Conservation (phyloP, 2,113 vertebrate species). For the Vombatus ursinus region DNA sequence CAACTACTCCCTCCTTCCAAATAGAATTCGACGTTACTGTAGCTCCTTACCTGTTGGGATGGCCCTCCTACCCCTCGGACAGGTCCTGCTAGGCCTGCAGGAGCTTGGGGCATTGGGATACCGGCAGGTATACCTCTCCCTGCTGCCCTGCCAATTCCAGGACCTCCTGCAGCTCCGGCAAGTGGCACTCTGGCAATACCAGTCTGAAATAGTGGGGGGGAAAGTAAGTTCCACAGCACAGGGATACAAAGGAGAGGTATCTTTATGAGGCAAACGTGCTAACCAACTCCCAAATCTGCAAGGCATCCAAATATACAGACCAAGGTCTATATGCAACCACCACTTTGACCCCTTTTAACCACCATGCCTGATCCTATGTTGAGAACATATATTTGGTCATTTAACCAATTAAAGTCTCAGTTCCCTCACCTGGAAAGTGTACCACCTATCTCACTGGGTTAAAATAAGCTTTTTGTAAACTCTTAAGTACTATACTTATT, state of each 20-base stretch:
- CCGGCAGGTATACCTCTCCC: slow-evolving; percentile 96
- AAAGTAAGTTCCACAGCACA: neutral
- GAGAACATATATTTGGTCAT: neutral
- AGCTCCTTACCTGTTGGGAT: slow-evolving; percentile 92
- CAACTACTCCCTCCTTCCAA: neutral
- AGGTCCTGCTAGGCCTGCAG: slow-evolving; percentile 95
- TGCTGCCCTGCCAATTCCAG: slow-evolving; percentile 95
- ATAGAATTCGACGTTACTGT: rapidly evolving
- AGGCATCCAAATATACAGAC: slow-evolving; percentile 3
- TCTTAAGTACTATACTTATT: neutral
- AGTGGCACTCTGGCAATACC: slow-evolving; percentile 97
- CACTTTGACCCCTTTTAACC: neutral
- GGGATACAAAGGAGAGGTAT: slow-evolving; percentile 16
- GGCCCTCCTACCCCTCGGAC: slow-evolving; percentile 97
- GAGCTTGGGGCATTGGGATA: slow-evolving; percentile 96
- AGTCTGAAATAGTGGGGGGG: slow-evolving; percentile 85
- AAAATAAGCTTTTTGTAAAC: neutral
- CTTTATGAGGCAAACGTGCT: neutral
- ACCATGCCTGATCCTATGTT: neutral
- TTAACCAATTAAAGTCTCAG: neutral
- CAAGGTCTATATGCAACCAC: neutral
- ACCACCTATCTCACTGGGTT: neutral
- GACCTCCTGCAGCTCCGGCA: slow-evolving; percentile 96
- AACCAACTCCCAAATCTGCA: neutral
- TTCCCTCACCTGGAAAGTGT: neutral